phyloP scores from a whole-genome alignment of 2,888 invertebrate genomes.

The Drosophila emarginata region DNA sequence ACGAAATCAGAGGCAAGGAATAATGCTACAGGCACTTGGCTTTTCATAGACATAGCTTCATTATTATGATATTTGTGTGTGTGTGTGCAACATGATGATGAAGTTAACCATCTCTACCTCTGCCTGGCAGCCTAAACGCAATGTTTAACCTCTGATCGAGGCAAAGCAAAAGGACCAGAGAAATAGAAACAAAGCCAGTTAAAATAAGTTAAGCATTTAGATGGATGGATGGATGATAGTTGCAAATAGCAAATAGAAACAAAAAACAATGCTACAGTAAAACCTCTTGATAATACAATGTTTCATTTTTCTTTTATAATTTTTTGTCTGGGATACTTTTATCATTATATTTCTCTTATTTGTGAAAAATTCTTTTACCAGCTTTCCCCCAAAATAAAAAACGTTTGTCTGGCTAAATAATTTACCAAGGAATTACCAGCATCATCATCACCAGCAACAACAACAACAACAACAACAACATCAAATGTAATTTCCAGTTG shows the following conservation, averaged over 20 bases:
- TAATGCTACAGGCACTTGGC: slow-evolving; percentile 35
- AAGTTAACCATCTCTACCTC: background rate
- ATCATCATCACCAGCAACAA: slow-evolving; percentile 25
- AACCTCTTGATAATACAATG: slow-evolving; percentile 15
- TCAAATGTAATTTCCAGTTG: slow-evolving; percentile 67
- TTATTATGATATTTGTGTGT: slow-evolving; percentile 30
- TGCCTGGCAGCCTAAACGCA: slow-evolving; percentile 51
- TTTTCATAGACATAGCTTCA: slow-evolving; percentile 55
- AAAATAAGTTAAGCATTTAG: slow-evolving; percentile 1
- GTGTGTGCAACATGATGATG: background rate
- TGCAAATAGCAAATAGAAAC: background rate
- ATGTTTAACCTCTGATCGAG: slow-evolving; percentile 69
- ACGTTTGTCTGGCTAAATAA: slow-evolving; percentile 36
- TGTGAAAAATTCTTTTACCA: slow-evolving; percentile 33
- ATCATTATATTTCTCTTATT: slow-evolving; percentile 40
- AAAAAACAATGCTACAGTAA: slow-evolving; percentile 29
- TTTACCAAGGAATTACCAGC: slow-evolving; percentile 46
- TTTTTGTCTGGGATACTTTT: background rate
- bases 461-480: slow-evolving; percentile 32
- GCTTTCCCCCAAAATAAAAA: slow-evolving; percentile 20
- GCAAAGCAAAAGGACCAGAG: slow-evolving; percentile 40
- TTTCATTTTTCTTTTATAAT: slow-evolving; percentile 24
- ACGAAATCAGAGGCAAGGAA: slow-evolving; percentile 19
- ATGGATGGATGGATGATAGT: slow-evolving; percentile 16
- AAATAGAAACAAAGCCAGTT: background rate